These are phyloP conservation scores for Epinotia brunnichana DNA, from an alignment of 2,888 invertebrate species.

Conservation along the genomic window DNA sequence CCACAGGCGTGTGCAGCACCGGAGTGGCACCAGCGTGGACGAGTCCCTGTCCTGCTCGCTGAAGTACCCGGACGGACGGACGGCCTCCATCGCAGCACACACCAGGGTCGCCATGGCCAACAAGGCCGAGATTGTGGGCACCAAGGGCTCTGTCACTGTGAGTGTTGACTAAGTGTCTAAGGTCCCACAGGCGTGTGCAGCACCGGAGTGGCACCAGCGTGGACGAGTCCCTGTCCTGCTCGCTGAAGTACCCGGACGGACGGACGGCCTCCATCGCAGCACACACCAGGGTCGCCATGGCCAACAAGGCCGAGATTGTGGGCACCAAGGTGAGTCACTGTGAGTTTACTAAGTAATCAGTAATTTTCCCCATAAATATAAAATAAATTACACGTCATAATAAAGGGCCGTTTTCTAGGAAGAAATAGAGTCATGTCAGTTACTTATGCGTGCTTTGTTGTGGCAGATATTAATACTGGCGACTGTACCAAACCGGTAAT, in stretches of 20 bases:
- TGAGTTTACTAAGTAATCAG: not conserved
- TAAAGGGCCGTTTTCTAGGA: too few relatives aligned
- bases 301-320: conserved; percentile 9
- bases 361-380: too few relatives aligned
- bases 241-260: not conserved
- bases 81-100: conserved; percentile 86
- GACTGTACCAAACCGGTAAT: too few relatives aligned
- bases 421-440: too few relatives aligned
- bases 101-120: conserved; percentile 83
- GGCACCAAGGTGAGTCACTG: conserved; percentile 25
- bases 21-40: conserved; percentile 84
- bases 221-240: not conserved
- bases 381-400: too few relatives aligned
- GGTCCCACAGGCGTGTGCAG: too few relatives aligned
- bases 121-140: conserved; percentile 86
- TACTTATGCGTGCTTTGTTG: too few relatives aligned
- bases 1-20: too few relatives aligned
- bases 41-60: conserved; percentile 86
- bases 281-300: conserved; percentile 6
- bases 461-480: too few relatives aligned
- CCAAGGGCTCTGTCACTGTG: conserved; percentile 87
- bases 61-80: conserved; percentile 85
- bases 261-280: not conserved
- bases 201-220: not conserved
- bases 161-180: conserved; percentile 48